A percentile compares a stretch with the other conserved stretches of the same genome.
phyloP scores from a whole-genome alignment of 2,797 vertebrate genomes.

The Oryzias sinensis region DNA sequence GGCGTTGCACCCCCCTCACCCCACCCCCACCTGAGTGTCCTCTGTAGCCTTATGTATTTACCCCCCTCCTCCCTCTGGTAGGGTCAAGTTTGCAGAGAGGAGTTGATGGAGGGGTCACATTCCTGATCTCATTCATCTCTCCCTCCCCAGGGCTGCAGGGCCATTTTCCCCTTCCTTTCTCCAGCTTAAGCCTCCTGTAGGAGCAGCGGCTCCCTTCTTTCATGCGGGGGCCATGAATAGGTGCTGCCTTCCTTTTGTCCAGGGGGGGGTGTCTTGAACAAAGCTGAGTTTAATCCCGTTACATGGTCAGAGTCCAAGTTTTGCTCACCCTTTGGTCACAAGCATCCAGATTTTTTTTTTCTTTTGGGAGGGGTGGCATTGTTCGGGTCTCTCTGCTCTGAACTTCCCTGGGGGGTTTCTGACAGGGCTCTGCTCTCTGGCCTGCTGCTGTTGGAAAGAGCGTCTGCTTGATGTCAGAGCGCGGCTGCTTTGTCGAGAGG shows the following conservation, averaged over 20 bases:
- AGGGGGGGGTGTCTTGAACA: conserved; percentile 61
- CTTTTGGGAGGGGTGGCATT: conserved; percentile 65
- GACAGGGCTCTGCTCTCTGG: too few species aligned
- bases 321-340: conserved; percentile 58
- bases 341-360: conserved; percentile 67
- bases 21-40: conserved; percentile 48
- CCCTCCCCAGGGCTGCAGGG: conserved; percentile 41
- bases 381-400: conserved; percentile 49
- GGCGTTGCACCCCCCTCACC: too few species aligned
- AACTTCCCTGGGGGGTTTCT: conserved; percentile 27
- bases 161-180: conserved; percentile 50
- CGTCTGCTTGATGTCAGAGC: too few species aligned
- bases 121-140: conserved; percentile 69
- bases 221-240: conserved; percentile 48
- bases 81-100: conserved; percentile 27
- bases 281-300: conserved; percentile 76
- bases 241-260: conserved; percentile 61
- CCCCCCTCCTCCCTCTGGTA: conserved; percentile 28
- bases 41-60: conserved; percentile 60
- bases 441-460: too few species aligned
- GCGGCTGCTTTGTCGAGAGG: too few species aligned
- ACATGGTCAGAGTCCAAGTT: conserved; percentile 64
- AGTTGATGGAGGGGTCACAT: conserved; percentile 54
- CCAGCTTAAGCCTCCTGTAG: conserved; percentile 44
- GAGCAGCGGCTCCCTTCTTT: conserved; percentile 56